These are phyloP conservation scores for Aquatica leii DNA, from an alignment of 2,888 invertebrate species.

Conservation along the genomic window DNA sequence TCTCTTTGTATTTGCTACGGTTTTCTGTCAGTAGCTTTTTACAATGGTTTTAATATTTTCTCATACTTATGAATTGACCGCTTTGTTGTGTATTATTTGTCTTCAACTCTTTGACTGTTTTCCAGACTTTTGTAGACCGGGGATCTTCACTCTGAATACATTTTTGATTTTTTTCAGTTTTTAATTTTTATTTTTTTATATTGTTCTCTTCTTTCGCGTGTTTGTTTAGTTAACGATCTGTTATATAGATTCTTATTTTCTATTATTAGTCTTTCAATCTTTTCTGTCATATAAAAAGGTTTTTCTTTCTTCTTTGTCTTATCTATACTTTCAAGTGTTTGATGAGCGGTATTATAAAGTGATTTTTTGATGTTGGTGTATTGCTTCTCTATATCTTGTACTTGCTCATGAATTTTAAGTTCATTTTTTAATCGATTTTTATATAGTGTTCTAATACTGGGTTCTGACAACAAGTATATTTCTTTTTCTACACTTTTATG, in stretches of 20 bases:
- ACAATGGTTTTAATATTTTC: neutral
- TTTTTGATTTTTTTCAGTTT: neutral
- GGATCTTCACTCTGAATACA: neutral
- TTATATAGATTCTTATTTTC: neutral
- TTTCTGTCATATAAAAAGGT: neutral
- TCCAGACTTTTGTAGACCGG: neutral
- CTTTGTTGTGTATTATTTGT: conserved; percentile 2
- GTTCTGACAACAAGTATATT: conserved; percentile 14
- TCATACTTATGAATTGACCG: neutral
- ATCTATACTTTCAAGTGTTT: conserved; percentile 11
- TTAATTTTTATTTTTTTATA: neutral
- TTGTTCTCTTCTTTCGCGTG: neutral
- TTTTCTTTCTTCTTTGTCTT: neutral
- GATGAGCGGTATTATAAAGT: conserved; percentile 7
- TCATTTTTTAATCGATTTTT: conserved; percentile 1
- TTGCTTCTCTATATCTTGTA: neutral
- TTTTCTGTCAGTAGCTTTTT: no score
- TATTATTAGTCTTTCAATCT: neutral
- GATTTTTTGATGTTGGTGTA: neutral
- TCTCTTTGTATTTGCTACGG: neutral
- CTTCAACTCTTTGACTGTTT: conserved; percentile 4
- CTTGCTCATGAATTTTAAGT: conserved; percentile 10
- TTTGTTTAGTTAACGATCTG: conserved; percentile 2
- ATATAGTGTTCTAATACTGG: conserved; percentile 15
- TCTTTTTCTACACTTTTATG: neutral